Evolutionary conservation across 1,140 invertebrate genomes (phyloP), one percentile per base, ranked within the genome.

Genomic region (Linepithema humile): DNA sequence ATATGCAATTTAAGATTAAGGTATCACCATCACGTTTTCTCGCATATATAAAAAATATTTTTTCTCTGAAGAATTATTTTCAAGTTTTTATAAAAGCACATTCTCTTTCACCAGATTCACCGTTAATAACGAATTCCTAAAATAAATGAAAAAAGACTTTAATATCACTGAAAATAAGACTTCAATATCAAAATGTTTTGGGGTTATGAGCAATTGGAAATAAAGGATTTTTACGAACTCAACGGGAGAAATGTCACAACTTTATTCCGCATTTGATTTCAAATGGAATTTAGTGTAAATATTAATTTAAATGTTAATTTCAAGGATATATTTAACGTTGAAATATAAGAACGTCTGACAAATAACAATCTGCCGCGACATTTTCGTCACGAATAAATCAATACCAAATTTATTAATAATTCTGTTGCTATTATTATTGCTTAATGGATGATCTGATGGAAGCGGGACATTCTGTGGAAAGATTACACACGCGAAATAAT

Each of bases 391-490:
- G 5, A 10, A 62, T 26, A 15, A 77, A 75, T 74, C 15, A 29
- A 69, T 53, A 40, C 32, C 1, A 35, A 32, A 70, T 80, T 80
- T 3, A n/a, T 50, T 26, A 23, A 32, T 69, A 10, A 55, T 53
- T 70, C 64, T 55, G 38, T 26, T 12, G 7, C 38, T 23, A 70
- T 80, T 69, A 65, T 26, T 7, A 59, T 40, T 29, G 65, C n/a
- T 77, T 77, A 80, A 69, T 35, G 7, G n/a, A 69, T 70, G 23
- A 80, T 80, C 35, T 55, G 23, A 10, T 29, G 29, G 35, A 43
- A 78, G 29, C 50, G 50, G 12, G 6, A 60, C 17, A 50, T 50
- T 48, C 17, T 5, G 1, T 20, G 6, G 23, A 10, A 55, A 26
- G 32, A 23, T 12, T 6, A 43, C 45, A 35, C 48, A 32, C 64